phyloP scores from a whole-genome alignment of 2,113 vertebrate species.

The Petrocephalus microphthalmus region DNA sequence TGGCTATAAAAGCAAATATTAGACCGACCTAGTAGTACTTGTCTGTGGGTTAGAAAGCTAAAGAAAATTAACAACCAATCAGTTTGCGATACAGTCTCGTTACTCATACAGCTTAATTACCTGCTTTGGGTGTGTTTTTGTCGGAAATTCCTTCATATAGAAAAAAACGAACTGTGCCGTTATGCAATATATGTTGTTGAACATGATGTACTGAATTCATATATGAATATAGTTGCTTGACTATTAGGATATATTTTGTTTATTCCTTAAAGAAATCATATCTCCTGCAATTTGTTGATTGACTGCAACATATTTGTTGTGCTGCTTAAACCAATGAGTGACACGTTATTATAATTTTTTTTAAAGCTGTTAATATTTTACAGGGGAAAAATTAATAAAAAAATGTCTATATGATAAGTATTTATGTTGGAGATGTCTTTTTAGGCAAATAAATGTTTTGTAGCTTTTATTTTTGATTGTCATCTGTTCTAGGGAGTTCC shows the following conservation, averaged over 20 bases:
- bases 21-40: background rate
- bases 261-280: constrained; percentile 51
- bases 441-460: constrained; percentile 53
- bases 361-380: constrained; percentile 67
- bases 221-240: background rate
- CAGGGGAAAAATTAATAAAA: constrained; percentile 52
- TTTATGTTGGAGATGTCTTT: constrained; percentile 60
- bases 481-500: constrained; percentile 49
- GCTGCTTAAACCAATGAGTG: constrained; percentile 74
- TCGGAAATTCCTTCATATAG: background rate
- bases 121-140: background rate
- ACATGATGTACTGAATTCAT: background rate
- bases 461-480: constrained; percentile 60
- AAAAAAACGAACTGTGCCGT: background rate
- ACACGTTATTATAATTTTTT: constrained; percentile 52
- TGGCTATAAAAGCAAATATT: constrained; percentile 6
- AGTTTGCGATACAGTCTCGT: background rate
- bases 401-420: constrained; percentile 60
- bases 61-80: background rate
- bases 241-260: constrained; percentile 34
- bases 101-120: background rate
- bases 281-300: constrained; percentile 57
- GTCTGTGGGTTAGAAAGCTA: background rate
- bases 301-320: constrained; percentile 60
- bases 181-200: background rate